Evolutionary conservation across 2,888 invertebrate genomes (phyloP), one percentile per base, ranked within the genome.

Genomic region (Calameuta pallipes): DNA sequence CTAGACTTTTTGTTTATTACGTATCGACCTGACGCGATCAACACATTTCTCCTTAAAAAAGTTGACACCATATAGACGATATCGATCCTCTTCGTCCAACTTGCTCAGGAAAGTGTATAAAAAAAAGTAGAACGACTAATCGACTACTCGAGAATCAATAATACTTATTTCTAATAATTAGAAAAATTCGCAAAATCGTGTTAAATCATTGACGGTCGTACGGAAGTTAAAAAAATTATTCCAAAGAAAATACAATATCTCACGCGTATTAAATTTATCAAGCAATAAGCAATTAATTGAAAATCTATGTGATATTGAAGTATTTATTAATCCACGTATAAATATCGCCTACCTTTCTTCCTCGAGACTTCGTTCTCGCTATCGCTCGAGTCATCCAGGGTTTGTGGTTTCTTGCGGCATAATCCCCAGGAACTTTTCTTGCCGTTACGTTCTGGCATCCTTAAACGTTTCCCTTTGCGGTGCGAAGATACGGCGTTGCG

Each of bases 341-440:
- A 23, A 9, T 56, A 56, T 56, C 23, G 23, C 56, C 56, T 23
- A 56, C 56, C 56, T 56, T 56, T 23, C 41, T 41, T 41, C 15
- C 15, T 15, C 15, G 4, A 15, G 41, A 23, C 56, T 56, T 56
- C 56, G 23, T 56, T 23, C 9, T 56, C 56, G 56, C 56, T 56
- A 2, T 56, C 56, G 23, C 56, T 56, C 56, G 56, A 23, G 56
- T 56, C 56, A 6, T 56, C 56, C 36, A 83, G 69, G 23, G 81
- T 84, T 74, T 83, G 74, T 15, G 86, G 78, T 77, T 84, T 85
- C 35, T 82, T 69, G 30, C 13, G 56, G 68, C 77, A 76, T 76
- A 76, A 68, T 34, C 74, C 69, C 74, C 69, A 78, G 31, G 69
- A 76, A 13, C 73, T 75, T 70, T 71, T 76, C 70, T 78, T 78